Evolutionary conservation across 2,888 invertebrate species (phyloP), one percentile per base, ranked within the genome.

Genomic region (Eristalis tenax): DNA sequence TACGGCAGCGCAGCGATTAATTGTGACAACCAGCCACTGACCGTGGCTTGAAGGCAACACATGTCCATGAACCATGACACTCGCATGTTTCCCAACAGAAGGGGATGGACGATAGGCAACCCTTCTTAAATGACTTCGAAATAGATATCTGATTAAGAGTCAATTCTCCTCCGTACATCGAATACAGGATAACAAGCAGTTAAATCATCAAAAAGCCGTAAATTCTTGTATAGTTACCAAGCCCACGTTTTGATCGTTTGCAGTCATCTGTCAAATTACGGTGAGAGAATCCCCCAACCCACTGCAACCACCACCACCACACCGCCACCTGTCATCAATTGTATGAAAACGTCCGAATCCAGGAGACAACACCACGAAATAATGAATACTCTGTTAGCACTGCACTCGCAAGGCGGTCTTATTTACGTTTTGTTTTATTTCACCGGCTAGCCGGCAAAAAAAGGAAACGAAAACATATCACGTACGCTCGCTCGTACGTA

Each of bases 361-460:
- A 50, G 8, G 50, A 50, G 50, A 50, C 18, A 18, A 18, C 50
- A 50, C 50, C 5, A 18, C 18, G n/a, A 50, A 50, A 50, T 50
- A 50, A 50, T 50, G 50, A 50, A 8, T 50, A 50, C 18, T 4
- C n/a, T 18, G 50, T 50, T 5, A 18, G 18, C 18, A 50, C 50
- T 50, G 50, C 50, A 50, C 50, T 50, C 50, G 50, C 50, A 18
- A 18, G 50, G 50, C 18, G 50, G n/a, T 18, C 18, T 50, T 50
- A 50, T 50, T 50, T 50, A 43, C 18, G 18, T 63, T 35, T 64
- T 50, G 32, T n/a, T 75, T 38, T 38, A 43, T 56, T 61, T 68
- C 26, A 66, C 80, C 74, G 74, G 74, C 80, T 69, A 81, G 80
- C 74, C 80, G 81, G 81, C 38, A 32, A 43, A 69, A 66, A 22